phyloP scores from a whole-genome alignment of 1,140 invertebrate genomes.

The Calycopis cecrops region DNA sequence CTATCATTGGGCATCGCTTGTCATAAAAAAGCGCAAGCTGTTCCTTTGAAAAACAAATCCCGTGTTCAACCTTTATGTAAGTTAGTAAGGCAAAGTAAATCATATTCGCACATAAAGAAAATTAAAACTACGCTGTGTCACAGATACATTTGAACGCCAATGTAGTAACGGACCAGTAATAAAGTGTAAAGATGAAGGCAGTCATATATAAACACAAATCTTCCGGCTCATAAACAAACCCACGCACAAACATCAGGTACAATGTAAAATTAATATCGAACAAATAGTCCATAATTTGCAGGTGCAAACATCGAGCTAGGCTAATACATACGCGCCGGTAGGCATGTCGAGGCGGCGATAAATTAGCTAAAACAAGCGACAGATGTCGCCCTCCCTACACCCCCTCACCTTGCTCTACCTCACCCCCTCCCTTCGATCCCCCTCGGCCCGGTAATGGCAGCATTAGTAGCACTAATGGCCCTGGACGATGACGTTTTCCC shows the following conservation, averaged over 20 bases:
- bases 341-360: conserved; percentile 53
- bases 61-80: no score
- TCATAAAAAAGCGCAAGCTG: no score
- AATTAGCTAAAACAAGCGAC: conserved; percentile 72
- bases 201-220: no score
- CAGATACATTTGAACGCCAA: no score
- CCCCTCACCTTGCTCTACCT: conserved; percentile 30
- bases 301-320: conserved; percentile 6
- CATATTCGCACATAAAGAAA: no score
- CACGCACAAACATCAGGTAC: background rate
- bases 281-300: conserved; percentile 2
- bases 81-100: no score
- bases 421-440: conserved; percentile 29
- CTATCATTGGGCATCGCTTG: no score
- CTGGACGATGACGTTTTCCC: conserved; percentile 62
- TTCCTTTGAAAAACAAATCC: no score
- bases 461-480: conserved; percentile 70
- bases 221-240: no score
- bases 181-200: no score
- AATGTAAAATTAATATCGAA: background rate
- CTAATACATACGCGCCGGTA: conserved; percentile 17
- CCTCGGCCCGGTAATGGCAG: conserved; percentile 53
- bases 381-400: conserved; percentile 46
- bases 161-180: no score
- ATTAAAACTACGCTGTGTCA: no score